These are phyloP conservation scores for Autographa pulchrina DNA, from an alignment of 2,888 invertebrate species.

Conservation along the genomic window DNA sequence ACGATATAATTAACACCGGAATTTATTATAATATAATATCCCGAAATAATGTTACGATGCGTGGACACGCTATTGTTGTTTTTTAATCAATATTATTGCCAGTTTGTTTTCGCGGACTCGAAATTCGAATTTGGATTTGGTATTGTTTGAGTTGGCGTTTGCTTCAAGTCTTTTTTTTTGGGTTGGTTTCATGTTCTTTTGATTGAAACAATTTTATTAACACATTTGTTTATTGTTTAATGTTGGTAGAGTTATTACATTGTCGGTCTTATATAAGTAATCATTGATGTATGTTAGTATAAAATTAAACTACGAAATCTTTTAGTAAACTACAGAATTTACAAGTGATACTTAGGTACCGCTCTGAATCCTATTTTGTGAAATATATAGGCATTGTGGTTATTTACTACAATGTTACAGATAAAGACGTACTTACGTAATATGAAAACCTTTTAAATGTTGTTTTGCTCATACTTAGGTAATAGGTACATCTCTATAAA, in stretches of 20 bases:
- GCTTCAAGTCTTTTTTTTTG: slow-evolving; percentile 12
- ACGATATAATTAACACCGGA: slow-evolving; percentile 86
- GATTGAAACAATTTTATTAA: background rate
- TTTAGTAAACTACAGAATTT: too few relatives aligned
- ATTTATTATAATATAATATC: slow-evolving; percentile 80
- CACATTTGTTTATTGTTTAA: background rate
- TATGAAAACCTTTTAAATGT: too few relatives aligned
- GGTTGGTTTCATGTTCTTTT: background rate
- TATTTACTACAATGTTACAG: too few relatives aligned
- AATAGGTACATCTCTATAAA: too few relatives aligned
- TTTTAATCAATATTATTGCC: slow-evolving; percentile 59
- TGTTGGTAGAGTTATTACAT: too few relatives aligned
- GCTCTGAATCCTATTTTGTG: too few relatives aligned
- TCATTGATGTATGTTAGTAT: background rate
- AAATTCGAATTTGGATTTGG: slow-evolving; percentile 47
- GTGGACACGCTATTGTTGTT: slow-evolving; percentile 78
- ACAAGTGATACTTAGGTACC: too few relatives aligned
- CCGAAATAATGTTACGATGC: slow-evolving; percentile 71
- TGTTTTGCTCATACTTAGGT: too few relatives aligned
- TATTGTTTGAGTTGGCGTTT: slow-evolving; percentile 34
- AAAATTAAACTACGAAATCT: too few relatives aligned
- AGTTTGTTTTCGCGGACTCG: slow-evolving; percentile 57
- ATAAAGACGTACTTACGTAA: too few relatives aligned
- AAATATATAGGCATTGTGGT: too few relatives aligned
- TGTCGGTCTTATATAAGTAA: background rate